These are phyloP conservation scores for Geotrypetes seraphini DNA, from an alignment of 2,797 vertebrate genomes.

Conservation along the genomic window DNA sequence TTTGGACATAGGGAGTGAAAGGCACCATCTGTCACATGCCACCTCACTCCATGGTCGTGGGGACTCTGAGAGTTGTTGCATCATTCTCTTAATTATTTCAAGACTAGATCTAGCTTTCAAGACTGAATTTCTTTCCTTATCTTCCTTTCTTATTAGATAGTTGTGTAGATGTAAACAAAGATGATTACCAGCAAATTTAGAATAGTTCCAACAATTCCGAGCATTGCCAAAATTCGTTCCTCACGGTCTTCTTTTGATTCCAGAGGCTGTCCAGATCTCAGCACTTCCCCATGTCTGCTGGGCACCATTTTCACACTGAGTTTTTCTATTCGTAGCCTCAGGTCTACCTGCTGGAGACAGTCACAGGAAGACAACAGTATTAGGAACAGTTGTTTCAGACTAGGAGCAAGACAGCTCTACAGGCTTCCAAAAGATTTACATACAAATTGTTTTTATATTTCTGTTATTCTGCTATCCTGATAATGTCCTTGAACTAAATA, in stretches of 20 bases:
- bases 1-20: too few species aligned
- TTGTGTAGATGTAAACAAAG: slow-evolving; percentile 63
- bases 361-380: background rate
- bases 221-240: slow-evolving; percentile 51
- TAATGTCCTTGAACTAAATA: background rate
- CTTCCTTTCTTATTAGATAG: slow-evolving; percentile 9
- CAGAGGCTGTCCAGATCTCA: slow-evolving; percentile 34
- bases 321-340: slow-evolving; percentile 50
- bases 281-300: slow-evolving; percentile 51
- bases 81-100: too few species aligned
- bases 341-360: slow-evolving; percentile 37
- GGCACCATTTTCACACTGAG: slow-evolving; percentile 71
- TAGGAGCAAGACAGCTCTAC: too few species aligned
- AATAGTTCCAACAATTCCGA: slow-evolving; percentile 65
- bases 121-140: too few species aligned
- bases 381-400: background rate
- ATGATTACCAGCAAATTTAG: slow-evolving; percentile 67
- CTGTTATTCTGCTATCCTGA: background rate
- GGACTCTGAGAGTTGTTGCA: too few species aligned
- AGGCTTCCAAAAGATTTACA: background rate
- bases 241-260: slow-evolving; percentile 58
- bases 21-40: too few species aligned
- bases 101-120: too few species aligned
- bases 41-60: too few species aligned
- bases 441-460: background rate